These are phyloP conservation scores for Battus philenor DNA, from an alignment of 1,140 invertebrate genomes.

Conservation along the genomic window DNA sequence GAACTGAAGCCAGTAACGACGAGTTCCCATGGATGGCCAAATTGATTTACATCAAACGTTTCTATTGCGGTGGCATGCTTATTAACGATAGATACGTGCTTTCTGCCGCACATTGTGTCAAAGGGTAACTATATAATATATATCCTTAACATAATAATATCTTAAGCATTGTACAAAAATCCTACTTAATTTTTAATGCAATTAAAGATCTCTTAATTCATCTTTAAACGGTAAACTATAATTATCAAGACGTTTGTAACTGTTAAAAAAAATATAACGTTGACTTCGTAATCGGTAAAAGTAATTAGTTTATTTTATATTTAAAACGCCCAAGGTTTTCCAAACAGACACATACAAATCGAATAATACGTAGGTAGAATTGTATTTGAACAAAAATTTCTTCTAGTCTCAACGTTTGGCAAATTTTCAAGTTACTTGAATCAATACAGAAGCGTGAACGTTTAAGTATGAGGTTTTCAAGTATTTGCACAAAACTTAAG, in stretches of 20 bases:
- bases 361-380: background rate
- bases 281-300: too few relatives aligned
- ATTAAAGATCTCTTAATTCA: too few relatives aligned
- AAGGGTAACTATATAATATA: slow-evolving; percentile 83
- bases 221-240: too few relatives aligned
- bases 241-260: too few relatives aligned
- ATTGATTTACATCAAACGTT: slow-evolving; percentile 87
- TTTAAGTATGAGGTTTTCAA: slow-evolving; percentile 20
- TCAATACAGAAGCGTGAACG: slow-evolving; percentile 18
- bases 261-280: too few relatives aligned
- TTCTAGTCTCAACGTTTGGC: slow-evolving; percentile 5
- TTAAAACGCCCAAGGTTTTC: too few relatives aligned
- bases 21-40: slow-evolving; percentile 91
- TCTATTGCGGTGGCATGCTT: slow-evolving; percentile 90
- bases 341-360: too few relatives aligned
- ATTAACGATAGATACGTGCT: slow-evolving; percentile 89
- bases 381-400: slow-evolving; percentile 1
- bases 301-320: too few relatives aligned
- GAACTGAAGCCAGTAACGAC: slow-evolving; percentile 81
- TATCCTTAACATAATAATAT: too few relatives aligned
- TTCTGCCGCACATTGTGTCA: slow-evolving; percentile 89
- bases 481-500: slow-evolving; percentile 32
- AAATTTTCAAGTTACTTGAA: slow-evolving; percentile 13
- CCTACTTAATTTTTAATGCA: too few relatives aligned
- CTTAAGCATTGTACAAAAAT: too few relatives aligned